Percentiles rank a stretch among this genome's conserved stretches.
Conservation (phyloP, 2,888 invertebrate genomes). For the Agrotis ipsilon region DNA sequence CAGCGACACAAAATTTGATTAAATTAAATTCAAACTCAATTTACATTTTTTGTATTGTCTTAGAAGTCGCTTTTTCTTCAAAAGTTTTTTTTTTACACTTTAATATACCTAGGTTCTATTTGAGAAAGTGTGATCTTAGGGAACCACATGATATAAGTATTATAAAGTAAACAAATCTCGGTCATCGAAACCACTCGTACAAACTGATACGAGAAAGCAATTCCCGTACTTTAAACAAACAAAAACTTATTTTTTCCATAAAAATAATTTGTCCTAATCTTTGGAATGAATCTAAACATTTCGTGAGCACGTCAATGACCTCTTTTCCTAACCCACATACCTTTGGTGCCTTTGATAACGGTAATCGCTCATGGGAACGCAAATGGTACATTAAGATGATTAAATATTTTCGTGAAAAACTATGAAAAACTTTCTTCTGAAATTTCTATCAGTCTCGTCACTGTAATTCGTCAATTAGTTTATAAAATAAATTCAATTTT, state of each 20-base stretch:
- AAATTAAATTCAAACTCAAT: too few species aligned
- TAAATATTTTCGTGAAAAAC: slow-evolving; percentile 19
- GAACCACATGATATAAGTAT: neutral
- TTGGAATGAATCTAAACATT: slow-evolving; percentile 45
- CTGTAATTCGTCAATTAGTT: neutral
- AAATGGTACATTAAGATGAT: slow-evolving; percentile 47
- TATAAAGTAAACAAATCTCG: neutral
- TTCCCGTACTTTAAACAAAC: slow-evolving; percentile 18
- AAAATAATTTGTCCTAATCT: slow-evolving; percentile 38
- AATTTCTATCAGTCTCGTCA: neutral
- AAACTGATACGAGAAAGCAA: neutral
- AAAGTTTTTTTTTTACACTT: too few species aligned
- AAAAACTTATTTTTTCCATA: slow-evolving; percentile 29
- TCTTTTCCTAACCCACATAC: slow-evolving; percentile 58
- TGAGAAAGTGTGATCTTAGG: too few species aligned
- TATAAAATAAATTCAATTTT: neutral
- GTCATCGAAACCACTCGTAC: neutral
- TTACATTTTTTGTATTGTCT: too few species aligned
- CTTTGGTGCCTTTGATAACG: slow-evolving; percentile 57
- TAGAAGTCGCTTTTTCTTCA: too few species aligned
- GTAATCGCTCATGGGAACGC: slow-evolving; percentile 58
- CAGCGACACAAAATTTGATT: too few species aligned
- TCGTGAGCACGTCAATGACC: slow-evolving; percentile 61
- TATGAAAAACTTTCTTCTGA: neutral
- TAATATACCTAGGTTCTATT: too few species aligned